Evolutionary conservation across 1,140 invertebrate species (phyloP), one percentile per base, ranked within the genome.

Genomic region (Manduca sexta): DNA sequence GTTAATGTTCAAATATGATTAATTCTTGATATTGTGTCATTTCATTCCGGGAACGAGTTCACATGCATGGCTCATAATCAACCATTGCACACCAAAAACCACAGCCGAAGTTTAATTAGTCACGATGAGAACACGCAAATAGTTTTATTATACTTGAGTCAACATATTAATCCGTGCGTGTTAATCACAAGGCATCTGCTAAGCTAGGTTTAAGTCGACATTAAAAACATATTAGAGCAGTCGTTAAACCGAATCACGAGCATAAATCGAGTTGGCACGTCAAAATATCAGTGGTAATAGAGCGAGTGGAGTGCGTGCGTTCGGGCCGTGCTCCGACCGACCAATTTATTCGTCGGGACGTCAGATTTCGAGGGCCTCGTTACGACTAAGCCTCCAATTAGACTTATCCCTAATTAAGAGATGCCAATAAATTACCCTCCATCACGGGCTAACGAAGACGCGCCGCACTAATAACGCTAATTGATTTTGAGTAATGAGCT

Each of bases 391-490:
- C 86, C 84, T 81, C 83, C 86, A 87, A 87, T 87, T 87, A 87
- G 86, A 87, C 84, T 86, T 86, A 86, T 86, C 84, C 86, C 86
- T 87, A 87, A 87, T 87, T 87, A 87, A 87, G 86, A 87, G 86
- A 87, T 86, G 86, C 86, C 84, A 84, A 87, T 87, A 87, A 87
- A 87, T 87, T 87, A 86, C 84, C 82, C 84, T 86, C 86, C 82
- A 86, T 86, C 84, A 85, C 81, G 79, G 79, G 67, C 78, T 85
- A 84, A 85, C 79, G 80, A 85, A 84, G 82, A 85, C 78, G 81
- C 74, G 74, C 74, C 77, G 73, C 75, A 81, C 78, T 85, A 83
- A 85, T 85, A 83, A 82, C 76, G 76, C 69, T 85, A 85, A 85
- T 85, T 85, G 82, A 85, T 85, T 85, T 85, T 85, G 82, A 85